Base-by-base conservation (phyloP, 2,888 invertebrate species). In the Bellardia bayeri region DNA sequence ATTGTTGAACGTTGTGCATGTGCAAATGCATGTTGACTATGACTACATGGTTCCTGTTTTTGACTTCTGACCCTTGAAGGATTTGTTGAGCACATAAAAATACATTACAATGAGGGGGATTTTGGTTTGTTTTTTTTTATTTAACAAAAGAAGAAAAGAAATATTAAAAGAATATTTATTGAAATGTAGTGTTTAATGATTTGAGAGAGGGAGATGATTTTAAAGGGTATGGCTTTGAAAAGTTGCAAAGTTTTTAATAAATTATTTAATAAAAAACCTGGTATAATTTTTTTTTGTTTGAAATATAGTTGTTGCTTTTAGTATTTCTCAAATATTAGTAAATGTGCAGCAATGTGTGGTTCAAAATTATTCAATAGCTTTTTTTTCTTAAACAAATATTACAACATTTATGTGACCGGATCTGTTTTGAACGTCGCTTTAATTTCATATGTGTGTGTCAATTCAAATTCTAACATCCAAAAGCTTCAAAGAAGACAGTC, bases 51-150 rank as follows among this genome's bases (percentile, higher is more conserved):
- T 71, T 71, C 64, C 64, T 78, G 71, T 49, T 71, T 16, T 64
- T 72, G 71, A 78, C 83, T 83, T 83, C n/a, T 83, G 71, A 83
- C 71, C 83, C 56, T 37, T 23, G 23, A 16, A 76, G 71, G 83
- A 71, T 78, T 71, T 83, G 64, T 56, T 23, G 51, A 33, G 72
- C 64, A 74, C 45, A 82, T 74, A 74, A 66, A 82, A 82, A 82
- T 74, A 66, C 42, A 56, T 82, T 82, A 74, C 40, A 37, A 64
- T 45, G 33, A 72, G 14, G 54, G 33, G 71, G 16, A 74, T 42
- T 72, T 58, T 3, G 7, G 30, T n/a, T 11, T 40, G 23, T 49
- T 42, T 66, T 23, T 23, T 54, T 23, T 42, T 23, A 30, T n/a
- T 40, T 54, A 16, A 23, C 6, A 30, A 16, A 16, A 9, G 3